A percentile compares a stretch with the other conserved stretches of the same genome.
Conservation (phyloP, 2,113 vertebrate genomes). For the Agapornis roseicollis region DNA sequence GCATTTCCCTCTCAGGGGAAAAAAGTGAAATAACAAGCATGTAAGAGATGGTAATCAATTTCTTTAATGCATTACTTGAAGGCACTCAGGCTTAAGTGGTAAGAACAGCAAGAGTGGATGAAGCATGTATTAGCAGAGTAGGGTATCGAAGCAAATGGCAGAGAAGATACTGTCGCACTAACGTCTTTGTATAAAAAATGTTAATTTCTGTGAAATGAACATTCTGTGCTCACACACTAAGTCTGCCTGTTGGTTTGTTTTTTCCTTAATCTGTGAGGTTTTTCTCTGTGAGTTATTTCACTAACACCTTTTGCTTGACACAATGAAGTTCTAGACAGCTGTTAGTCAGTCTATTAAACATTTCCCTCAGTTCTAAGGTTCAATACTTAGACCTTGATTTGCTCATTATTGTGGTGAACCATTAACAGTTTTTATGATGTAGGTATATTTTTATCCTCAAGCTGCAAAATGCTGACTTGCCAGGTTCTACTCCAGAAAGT, state of each 20-base stretch:
- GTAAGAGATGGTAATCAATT: background rate
- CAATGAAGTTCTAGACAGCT: background rate
- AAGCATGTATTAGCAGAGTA: background rate
- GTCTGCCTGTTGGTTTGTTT: background rate
- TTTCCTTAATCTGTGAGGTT: rapidly evolving
- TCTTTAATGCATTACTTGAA: slow-evolving; percentile 19
- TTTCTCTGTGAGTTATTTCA: background rate
- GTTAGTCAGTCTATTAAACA: background rate
- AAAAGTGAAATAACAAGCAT: background rate
- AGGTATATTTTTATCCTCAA: background rate
- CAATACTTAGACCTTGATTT: background rate
- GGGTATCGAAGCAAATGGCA: background rate
- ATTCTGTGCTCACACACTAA: background rate
- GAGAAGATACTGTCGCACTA: background rate
- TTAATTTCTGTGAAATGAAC: background rate
- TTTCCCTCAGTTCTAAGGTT: background rate
- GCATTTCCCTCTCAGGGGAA: background rate
- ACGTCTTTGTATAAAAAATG: background rate
- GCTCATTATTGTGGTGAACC: background rate
- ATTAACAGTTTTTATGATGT: background rate
- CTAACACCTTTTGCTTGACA: background rate
- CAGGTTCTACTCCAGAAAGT: background rate
- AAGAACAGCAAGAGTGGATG: background rate
- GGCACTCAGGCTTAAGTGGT: background rate
- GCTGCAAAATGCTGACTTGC: background rate